Base-by-base conservation (phyloP, 2,113 vertebrate species). In the Lasiurus borealis region DNA sequence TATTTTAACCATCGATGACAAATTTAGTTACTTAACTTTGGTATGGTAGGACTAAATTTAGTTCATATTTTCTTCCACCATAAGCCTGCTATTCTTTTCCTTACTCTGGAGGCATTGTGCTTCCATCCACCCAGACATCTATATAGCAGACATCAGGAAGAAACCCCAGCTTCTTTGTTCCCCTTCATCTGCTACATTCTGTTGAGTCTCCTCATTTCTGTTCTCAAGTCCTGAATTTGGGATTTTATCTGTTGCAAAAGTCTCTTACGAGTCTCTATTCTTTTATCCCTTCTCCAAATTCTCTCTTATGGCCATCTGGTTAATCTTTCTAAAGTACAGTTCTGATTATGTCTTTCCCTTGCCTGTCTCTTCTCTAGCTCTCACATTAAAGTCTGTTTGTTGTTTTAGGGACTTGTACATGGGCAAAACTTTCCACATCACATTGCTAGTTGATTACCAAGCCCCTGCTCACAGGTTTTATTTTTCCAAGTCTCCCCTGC, bases 1-100 rank as follows among this genome's bases (percentile, higher is more conserved):
- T 92, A 44, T 90, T 90, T 96, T 90, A 48, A 46, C 81, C 73
- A 77, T 62, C 48, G 86, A 48, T 52, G 68, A 76, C 34, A 78
- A 36, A 18, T 71, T 81, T 77, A 57, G 36, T 72, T 59, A 36
- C 46, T 85, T 57, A 73, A 75, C 5, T 78, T 62, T 69, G 18
- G 27, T 52, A 7, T 25, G 8, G 4, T 50, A 54, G 76, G 57
- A 84, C 36, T 71, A 50, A 57, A 82, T 93, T 76, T 50, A 86
- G 25, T 71, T 64, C 54, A 11, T 57, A 8, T 34, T 18, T 62
- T 57, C 29, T 86, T 83, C 11, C 8, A 54, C 12, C 11, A 1
- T 21, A 54, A 64, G 40, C 34, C 40, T 36, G 1, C 13, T 54
- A n/a, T 40, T 29, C n/a, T 84, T 87, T 31, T 12, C 44, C 48